These are phyloP conservation scores for Sitobion miscanthi DNA, from an alignment of 1,140 invertebrate species.

Conservation along the genomic window DNA sequence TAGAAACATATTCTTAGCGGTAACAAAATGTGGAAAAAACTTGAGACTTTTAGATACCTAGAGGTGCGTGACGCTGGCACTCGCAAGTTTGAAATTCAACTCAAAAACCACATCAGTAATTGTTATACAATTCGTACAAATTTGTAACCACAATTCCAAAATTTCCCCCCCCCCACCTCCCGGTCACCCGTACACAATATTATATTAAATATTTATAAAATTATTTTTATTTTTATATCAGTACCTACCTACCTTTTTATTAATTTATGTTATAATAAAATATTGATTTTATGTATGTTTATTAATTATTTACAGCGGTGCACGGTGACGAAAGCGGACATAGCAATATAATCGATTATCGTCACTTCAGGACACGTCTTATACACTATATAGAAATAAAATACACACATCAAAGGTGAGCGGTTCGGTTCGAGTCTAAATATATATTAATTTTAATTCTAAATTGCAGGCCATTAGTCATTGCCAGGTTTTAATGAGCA, in stretches of 20 bases:
- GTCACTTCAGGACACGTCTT: not conserved
- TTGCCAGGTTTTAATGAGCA: slow-evolving; percentile 2
- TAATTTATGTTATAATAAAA: not conserved
- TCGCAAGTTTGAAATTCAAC: too few species aligned
- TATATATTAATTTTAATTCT: slow-evolving; percentile 47
- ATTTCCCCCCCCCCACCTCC: too few species aligned
- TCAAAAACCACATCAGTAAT: too few species aligned
- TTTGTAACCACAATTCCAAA: too few species aligned
- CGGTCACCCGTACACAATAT: too few species aligned
- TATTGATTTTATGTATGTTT: not conserved
- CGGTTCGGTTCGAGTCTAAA: not conserved
- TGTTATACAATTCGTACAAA: too few species aligned
- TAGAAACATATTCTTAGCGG: not conserved
- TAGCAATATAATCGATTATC: not conserved
- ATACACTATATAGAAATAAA: not conserved
- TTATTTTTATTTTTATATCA: not conserved
- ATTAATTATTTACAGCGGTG: not conserved
- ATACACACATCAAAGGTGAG: slow-evolving; percentile 9
- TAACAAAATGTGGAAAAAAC: not conserved
- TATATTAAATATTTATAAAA: not conserved
- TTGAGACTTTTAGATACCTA: not conserved
- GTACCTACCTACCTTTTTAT: not conserved
- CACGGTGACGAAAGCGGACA: not conserved
- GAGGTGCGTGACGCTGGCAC: not conserved
- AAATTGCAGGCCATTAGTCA: slow-evolving; percentile 12